Base-by-base conservation (phyloP, 2,888 invertebrate genomes). In the Ormyrus thymus region DNA sequence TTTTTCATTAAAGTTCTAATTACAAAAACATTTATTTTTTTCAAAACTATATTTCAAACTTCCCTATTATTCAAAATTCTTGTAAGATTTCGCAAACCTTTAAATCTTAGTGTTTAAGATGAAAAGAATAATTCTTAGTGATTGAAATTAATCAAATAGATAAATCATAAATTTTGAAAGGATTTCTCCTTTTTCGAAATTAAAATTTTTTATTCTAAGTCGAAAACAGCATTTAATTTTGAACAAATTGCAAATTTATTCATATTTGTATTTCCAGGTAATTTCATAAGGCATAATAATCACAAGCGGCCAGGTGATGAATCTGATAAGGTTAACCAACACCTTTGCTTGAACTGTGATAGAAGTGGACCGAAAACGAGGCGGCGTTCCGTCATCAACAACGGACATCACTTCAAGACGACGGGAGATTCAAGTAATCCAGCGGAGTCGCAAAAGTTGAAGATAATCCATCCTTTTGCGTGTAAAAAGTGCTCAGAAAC, bases 401-500 rank as follows among this genome's bases (percentile, higher is more conserved):
- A 68, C 48, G 72, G 72, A 3, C 55, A 74, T 9, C 48, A 61
- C 56, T 7, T 46, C 0, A 7, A 15, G 9, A 11, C 11, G 4
- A 56, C 6, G 6, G 9, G 0, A 9, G 56, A n/a, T 7, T 8
- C 55, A 6, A n/a, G 8, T 8, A 6, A n/a, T 7, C 15, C 45
- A 13, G 15, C 11, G 2, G 13, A 43, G 13, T 9, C 13, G 3
- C 15, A 11, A 11, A 55, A 61, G n/a, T 46, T 11, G 1, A 8
- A 55, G 6, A 15, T 29, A 5, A 7, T 59, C n/a, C 51, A 80
- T 11, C 69, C 70, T 15, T 76, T 43, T 11, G 13, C 46, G 0
- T 81, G 81, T 11, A 76, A 70, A 11, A 72, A 70, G 13, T 81
- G 81, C 6, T 4, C 51, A 1, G 70, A 70, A 0, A 70, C 64